Conservation (phyloP, 1,140 invertebrate species). For the Brachionus rubens region DNA sequence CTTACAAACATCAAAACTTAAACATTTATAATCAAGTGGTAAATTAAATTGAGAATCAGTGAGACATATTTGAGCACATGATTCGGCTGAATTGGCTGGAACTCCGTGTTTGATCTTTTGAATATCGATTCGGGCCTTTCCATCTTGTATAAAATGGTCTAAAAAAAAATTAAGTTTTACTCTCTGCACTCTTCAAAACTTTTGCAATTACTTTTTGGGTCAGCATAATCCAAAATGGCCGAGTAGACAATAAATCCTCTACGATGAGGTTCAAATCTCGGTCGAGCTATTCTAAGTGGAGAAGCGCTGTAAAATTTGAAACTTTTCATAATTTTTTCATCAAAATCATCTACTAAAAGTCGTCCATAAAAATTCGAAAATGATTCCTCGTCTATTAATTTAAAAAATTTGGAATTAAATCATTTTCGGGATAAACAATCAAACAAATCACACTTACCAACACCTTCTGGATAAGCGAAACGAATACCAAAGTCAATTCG, state of each 20-base stretch:
- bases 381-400: conserved; percentile 1
- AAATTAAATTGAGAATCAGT: background rate
- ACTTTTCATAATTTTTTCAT: conserved; percentile 19
- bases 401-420: background rate
- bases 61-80: conserved; percentile 13
- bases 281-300: conserved; percentile 31
- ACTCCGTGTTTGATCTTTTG: conserved; percentile 9
- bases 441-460: background rate
- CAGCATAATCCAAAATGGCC: background rate
- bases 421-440: background rate
- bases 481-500: conserved; percentile 33
- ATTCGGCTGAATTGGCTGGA: conserved; percentile 15
- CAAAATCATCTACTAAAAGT: conserved; percentile 15
- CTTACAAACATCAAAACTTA: conserved; percentile 30
- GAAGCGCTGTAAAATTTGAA: conserved; percentile 30
- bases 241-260: conserved; percentile 17
- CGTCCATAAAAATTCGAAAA: conserved; percentile 24
- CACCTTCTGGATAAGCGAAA: conserved; percentile 18
- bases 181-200: background rate
- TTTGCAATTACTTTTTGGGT: conserved; percentile 3
- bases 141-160: conserved; percentile 42
- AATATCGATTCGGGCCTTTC: conserved; percentile 10
- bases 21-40: conserved; percentile 36
- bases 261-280: background rate
- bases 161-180: background rate